A percentile compares a stretch with the other conserved stretches of the same genome.
Conservation (phyloP, 2,888 invertebrate genomes). For the Xanthorhoe designata region DNA sequence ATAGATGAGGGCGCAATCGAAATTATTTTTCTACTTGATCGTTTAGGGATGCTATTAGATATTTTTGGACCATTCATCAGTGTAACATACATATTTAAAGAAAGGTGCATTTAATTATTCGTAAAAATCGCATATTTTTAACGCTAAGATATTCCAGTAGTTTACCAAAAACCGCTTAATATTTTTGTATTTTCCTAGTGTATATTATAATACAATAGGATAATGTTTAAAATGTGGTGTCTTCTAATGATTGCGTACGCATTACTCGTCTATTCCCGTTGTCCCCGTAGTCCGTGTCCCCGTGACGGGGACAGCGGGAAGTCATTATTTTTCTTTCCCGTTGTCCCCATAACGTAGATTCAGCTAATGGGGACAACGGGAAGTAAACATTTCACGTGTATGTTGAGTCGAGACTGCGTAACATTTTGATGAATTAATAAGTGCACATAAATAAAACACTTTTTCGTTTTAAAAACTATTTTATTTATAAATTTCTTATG, state of each 20-base stretch:
- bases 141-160: conserved; percentile 68
- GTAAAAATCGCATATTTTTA: conserved; percentile 60
- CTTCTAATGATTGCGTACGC: conserved; percentile 81
- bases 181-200: conserved; percentile 85
- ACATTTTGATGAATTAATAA: conserved; percentile 85
- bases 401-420: conserved; percentile 77
- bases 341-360: no score
- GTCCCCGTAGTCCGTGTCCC: no score
- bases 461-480: conserved; percentile 74
- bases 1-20: conserved; percentile 73
- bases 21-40: conserved; percentile 85
- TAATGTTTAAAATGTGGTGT: conserved; percentile 65
- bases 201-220: conserved; percentile 64
- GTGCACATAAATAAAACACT: conserved; percentile 86
- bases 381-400: no score
- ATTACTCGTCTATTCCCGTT: conserved; percentile 73
- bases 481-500: conserved; percentile 47
- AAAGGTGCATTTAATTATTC: conserved; percentile 75
- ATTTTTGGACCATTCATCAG: conserved; percentile 86
- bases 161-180: conserved; percentile 80
- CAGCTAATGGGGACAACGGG: no score
- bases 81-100: conserved; percentile 59
- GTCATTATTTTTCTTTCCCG: no score
- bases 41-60: conserved; percentile 83
- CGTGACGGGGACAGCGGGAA: no score